These are phyloP conservation scores for Anthoptus insignis DNA, from an alignment of 2,888 invertebrate species.

Conservation along the genomic window DNA sequence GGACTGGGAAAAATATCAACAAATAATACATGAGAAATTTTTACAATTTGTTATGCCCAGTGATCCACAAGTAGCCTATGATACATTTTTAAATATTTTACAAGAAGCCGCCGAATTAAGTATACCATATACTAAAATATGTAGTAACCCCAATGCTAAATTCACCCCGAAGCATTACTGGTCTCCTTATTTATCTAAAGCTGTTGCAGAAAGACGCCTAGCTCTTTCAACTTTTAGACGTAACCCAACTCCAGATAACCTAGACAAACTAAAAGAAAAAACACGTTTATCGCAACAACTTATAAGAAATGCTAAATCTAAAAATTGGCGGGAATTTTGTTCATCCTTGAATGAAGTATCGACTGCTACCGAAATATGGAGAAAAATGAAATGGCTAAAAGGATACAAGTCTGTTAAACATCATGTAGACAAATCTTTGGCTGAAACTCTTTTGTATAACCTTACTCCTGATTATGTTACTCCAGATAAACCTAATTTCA, in stretches of 20 bases:
- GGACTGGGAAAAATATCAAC: constrained; percentile 11
- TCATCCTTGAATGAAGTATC: constrained; percentile 22
- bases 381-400: constrained; percentile 45
- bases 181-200: constrained; percentile 42
- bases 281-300: constrained; percentile 27
- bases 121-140: constrained; percentile 25
- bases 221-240: constrained; percentile 43
- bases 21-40: background rate
- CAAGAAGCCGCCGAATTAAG: background rate
- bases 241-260: constrained; percentile 47
- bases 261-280: constrained; percentile 26
- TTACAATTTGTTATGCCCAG: background rate
- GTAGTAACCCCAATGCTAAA: constrained; percentile 32
- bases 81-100: background rate
- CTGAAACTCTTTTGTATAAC: background rate
- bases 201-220: constrained; percentile 41
- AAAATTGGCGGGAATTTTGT: constrained; percentile 38
- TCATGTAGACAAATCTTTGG: background rate
- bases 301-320: constrained; percentile 32
- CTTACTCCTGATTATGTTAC: background rate
- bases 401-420: constrained; percentile 14
- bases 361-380: constrained; percentile 40
- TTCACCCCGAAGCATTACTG: constrained; percentile 50
- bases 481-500: background rate
- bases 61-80: constrained; percentile 3